A percentile compares a stretch with the other conserved stretches of the same genome.
phyloP scores from a whole-genome alignment of 2,888 invertebrate genomes.

The Spicauda simplicius region DNA sequence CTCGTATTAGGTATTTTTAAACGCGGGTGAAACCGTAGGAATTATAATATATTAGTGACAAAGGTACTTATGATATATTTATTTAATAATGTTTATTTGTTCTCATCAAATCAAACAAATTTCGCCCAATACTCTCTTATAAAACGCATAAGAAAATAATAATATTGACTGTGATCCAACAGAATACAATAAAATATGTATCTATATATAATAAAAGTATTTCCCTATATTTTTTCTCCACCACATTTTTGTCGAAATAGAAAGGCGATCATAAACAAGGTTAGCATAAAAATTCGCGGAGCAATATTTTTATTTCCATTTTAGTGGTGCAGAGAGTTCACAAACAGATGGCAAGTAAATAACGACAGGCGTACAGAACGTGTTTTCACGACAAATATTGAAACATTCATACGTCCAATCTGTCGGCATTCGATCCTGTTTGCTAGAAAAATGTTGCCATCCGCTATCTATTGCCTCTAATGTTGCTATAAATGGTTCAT shows the following conservation, averaged over 20 bases:
- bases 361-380: slow-evolving; percentile 27
- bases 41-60: too few species aligned
- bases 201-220: too few species aligned
- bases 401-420: slow-evolving; percentile 38
- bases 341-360: slow-evolving; percentile 33
- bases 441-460: slow-evolving; percentile 34
- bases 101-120: too few species aligned
- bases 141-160: too few species aligned
- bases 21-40: too few species aligned
- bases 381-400: slow-evolving; percentile 37
- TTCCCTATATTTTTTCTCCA: too few species aligned
- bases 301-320: slow-evolving; percentile 33
- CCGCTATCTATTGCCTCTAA: slow-evolving; percentile 32
- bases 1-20: too few species aligned
- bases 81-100: too few species aligned
- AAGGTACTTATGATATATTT: too few species aligned
- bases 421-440: slow-evolving; percentile 33
- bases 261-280: slow-evolving; percentile 6
- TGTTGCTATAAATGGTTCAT: slow-evolving; percentile 32
- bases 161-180: too few species aligned
- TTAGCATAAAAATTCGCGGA: slow-evolving; percentile 18
- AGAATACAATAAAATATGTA: too few species aligned
- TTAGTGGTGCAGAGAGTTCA: slow-evolving; percentile 28
- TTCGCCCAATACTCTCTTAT: too few species aligned
- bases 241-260: not conserved